Conservation (phyloP, 2,888 invertebrate species). For the Mellilla xanthometata region DNA sequence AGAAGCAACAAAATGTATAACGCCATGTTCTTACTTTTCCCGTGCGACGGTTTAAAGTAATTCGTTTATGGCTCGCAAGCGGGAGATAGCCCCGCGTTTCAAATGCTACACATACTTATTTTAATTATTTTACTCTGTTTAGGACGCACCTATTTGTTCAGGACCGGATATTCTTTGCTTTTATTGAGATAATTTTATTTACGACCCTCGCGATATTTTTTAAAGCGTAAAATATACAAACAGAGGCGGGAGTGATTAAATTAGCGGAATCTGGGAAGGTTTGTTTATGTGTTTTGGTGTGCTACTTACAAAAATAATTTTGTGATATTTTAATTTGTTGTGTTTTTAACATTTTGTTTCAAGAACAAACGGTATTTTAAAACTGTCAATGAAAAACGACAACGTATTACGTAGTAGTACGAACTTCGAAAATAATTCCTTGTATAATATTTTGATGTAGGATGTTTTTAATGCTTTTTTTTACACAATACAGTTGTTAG, state of each 20-base stretch:
- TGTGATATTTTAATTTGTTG: not conserved
- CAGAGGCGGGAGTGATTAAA: slow-evolving; percentile 15
- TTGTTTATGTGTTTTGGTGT: slow-evolving; percentile 6
- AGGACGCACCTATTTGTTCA: slow-evolving; percentile 31
- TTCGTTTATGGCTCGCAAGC: slow-evolving; percentile 13
- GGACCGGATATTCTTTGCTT: slow-evolving; percentile 29
- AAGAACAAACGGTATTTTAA: not conserved
- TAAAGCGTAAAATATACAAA: slow-evolving; percentile 9
- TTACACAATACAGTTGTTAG: too few species aligned
- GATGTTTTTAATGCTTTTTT: too few species aligned
- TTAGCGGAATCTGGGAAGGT: slow-evolving; percentile 11
- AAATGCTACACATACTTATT: slow-evolving; percentile 25
- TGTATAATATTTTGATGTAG: too few species aligned
- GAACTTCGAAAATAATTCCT: too few species aligned
- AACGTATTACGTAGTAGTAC: too few species aligned
- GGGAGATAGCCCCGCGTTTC: slow-evolving; percentile 4
- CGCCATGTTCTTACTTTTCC: slow-evolving; percentile 39
- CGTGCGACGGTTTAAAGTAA: slow-evolving; percentile 20
- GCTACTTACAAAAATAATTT: not conserved
- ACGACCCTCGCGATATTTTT: slow-evolving; percentile 13
- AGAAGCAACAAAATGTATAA: slow-evolving; percentile 46
- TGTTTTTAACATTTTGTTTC: not conserved
- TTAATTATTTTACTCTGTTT: slow-evolving; percentile 33
- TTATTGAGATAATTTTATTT: slow-evolving; percentile 25
- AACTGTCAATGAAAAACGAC: too few species aligned